A percentile compares a stretch with the other conserved stretches of the same genome.
phyloP scores from a whole-genome alignment of 2,113 vertebrate genomes.

The Dromas ardeola region DNA sequence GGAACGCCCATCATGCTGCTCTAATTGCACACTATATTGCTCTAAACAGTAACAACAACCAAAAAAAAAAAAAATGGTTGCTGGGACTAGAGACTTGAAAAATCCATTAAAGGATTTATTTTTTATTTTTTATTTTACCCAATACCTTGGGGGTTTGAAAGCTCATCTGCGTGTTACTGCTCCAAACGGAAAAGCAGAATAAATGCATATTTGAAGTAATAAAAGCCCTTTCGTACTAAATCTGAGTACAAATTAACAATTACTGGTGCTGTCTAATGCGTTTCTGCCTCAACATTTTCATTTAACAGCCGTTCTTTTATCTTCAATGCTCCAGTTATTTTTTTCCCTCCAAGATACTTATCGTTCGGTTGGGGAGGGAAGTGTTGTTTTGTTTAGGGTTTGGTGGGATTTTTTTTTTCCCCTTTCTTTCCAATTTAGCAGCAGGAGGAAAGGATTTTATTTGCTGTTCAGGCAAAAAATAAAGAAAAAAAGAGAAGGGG shows the following conservation, averaged over 20 bases:
- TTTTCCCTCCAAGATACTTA: slow-evolving; percentile 34
- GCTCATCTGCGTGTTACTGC: slow-evolving; percentile 48
- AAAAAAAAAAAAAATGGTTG: neutral
- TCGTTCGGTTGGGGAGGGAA: neutral
- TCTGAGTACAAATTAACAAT: slow-evolving; percentile 70
- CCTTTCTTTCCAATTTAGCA: slow-evolving; percentile 17
- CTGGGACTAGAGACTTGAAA: neutral
- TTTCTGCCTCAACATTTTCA: slow-evolving; percentile 64
- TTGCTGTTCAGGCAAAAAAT: neutral
- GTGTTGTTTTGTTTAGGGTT: neutral
- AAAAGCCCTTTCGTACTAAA: slow-evolving; percentile 55
- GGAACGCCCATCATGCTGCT: neutral
- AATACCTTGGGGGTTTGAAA: slow-evolving; percentile 46
- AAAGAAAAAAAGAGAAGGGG: no score
- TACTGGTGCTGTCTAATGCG: slow-evolving; percentile 55
- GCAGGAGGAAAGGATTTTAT: slow-evolving; percentile 10
- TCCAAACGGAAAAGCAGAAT: slow-evolving; percentile 57
- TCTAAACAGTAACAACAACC: neutral
- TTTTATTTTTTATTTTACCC: slow-evolving; percentile 38
- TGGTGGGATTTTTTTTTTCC: neutral
- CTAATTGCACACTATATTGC: neutral
- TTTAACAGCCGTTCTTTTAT: slow-evolving; percentile 55
- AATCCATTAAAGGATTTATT: slow-evolving; percentile 52
- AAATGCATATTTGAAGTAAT: slow-evolving; percentile 64
- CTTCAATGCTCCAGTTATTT: slow-evolving; percentile 43